Percentiles rank a stretch among this genome's conserved stretches.
phyloP scores from a whole-genome alignment of 1,140 invertebrate genomes.

The Drosophila fuyamai region DNA sequence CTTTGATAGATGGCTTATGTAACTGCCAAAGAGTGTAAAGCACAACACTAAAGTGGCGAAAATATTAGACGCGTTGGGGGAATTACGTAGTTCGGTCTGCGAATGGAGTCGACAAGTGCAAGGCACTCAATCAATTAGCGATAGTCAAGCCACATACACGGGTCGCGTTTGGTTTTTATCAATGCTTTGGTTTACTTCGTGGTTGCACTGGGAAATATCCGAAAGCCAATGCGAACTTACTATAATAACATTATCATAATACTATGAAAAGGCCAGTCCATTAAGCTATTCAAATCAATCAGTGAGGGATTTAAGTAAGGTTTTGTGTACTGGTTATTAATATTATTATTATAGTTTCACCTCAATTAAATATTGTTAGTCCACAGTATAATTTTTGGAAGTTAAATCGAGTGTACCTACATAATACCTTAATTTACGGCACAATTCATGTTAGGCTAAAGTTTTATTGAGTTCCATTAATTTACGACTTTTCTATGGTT shows the following conservation, averaged over 20 bases:
- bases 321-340: not conserved
- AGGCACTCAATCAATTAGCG: constrained; percentile 68
- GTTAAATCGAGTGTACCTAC: too few species aligned
- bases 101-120: constrained; percentile 41
- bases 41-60: constrained; percentile 23
- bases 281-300: too few species aligned
- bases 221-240: not conserved
- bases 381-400: too few species aligned
- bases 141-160: constrained; percentile 22
- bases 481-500: constrained; percentile 26
- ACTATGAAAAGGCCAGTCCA: too few species aligned
- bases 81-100: constrained; percentile 44
- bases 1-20: constrained; percentile 57
- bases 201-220: not conserved
- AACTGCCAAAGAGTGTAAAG: constrained; percentile 45
- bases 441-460: constrained; percentile 3
- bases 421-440: not conserved
- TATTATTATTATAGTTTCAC: not conserved
- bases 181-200: constrained; percentile 2
- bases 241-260: not conserved
- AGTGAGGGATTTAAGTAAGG: not conserved
- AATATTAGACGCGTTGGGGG: constrained; percentile 17
- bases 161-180: constrained; percentile 29
- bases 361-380: not conserved
- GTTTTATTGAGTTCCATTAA: constrained; percentile 29